Conservation (phyloP, 2,113 vertebrate species). For the Engraulis encrasicolus region DNA sequence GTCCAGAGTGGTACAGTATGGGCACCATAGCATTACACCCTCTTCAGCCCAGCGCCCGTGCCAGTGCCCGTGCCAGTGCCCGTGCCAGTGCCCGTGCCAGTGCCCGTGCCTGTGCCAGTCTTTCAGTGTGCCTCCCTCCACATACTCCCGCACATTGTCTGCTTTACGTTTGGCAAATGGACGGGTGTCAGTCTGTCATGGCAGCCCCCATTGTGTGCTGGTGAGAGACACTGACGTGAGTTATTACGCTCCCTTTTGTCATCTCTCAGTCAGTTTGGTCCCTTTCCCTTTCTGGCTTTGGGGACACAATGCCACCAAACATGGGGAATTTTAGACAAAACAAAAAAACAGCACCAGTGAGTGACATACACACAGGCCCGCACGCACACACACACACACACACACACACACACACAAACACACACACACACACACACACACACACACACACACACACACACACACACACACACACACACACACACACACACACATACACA, state of each 20-base stretch:
- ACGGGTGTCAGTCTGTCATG: constrained; percentile 10
- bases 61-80: too few relatives aligned
- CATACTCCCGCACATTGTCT: too few relatives aligned
- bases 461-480: background rate
- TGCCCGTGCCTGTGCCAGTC: too few relatives aligned
- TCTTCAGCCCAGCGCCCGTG: background rate
- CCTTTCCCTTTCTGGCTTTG: background rate
- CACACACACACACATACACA: constrained; percentile 5
- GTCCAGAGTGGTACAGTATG: background rate
- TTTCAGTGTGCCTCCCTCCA: background rate
- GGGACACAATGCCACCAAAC: background rate
- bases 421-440: constrained; percentile 1
- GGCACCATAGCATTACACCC: background rate
- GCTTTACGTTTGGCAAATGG: background rate
- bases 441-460: constrained; percentile 4
- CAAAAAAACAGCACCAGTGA: background rate
- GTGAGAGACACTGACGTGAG: background rate
- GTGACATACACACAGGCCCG: background rate
- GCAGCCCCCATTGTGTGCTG: background rate
- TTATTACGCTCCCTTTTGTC: background rate
- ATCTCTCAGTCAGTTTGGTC: too few relatives aligned
- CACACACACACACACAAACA: constrained; percentile 5
- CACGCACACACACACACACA: background rate
- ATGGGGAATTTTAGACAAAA: background rate
- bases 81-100: too few relatives aligned